These are phyloP conservation scores for Drosophila triauraria DNA, from an alignment of 1,140 invertebrate species.

Conservation along the genomic window DNA sequence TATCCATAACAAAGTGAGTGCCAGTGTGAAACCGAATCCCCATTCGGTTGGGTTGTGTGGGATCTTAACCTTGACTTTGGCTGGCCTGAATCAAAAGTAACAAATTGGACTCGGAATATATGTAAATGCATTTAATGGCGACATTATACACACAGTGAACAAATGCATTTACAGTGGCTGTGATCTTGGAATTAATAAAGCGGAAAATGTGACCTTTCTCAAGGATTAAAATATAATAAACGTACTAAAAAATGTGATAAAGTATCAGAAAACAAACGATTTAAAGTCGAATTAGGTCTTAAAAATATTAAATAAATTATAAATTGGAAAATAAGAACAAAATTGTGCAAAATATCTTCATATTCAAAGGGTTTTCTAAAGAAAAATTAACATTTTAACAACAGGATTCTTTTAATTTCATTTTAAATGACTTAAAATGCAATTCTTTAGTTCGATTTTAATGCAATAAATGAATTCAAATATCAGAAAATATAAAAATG, in stretches of 20 bases:
- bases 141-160: slow-evolving; percentile 20
- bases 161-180: slow-evolving; percentile 33
- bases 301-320: not conserved
- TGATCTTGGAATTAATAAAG: slow-evolving; percentile 8
- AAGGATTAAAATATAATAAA: slow-evolving; percentile 1
- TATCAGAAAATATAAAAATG: no score
- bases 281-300: not conserved
- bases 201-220: slow-evolving; percentile 4
- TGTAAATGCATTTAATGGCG: slow-evolving; percentile 47
- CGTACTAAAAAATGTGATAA: not conserved
- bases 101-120: slow-evolving; percentile 52
- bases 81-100: slow-evolving; percentile 46
- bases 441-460: not conserved
- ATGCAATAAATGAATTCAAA: no score
- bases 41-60: slow-evolving; percentile 27
- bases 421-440: not conserved
- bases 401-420: not conserved
- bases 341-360: not conserved
- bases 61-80: slow-evolving; percentile 74
- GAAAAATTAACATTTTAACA: not conserved
- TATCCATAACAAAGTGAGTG: slow-evolving; percentile 51
- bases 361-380: not conserved
- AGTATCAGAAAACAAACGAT: no score
- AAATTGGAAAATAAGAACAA: not conserved
- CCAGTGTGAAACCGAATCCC: slow-evolving; percentile 5